phyloP scores from a whole-genome alignment of 1,140 invertebrate species.

The Brachystomella parvula region DNA sequence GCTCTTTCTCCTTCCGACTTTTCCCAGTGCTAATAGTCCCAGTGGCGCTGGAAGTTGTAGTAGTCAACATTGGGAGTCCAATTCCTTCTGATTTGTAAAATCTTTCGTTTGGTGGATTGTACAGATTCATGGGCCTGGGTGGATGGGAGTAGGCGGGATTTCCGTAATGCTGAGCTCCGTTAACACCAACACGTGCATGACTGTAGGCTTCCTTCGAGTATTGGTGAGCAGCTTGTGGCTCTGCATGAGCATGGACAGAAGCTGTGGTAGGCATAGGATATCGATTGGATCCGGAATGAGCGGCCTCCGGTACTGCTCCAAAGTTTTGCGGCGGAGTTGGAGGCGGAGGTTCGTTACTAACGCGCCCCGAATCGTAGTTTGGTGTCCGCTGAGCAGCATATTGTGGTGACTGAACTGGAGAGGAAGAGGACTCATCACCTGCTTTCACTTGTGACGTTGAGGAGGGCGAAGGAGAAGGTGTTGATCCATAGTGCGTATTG shows the following conservation, averaged over 20 bases:
- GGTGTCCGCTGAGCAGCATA: neutral
- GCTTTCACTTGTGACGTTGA: neutral
- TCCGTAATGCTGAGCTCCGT: conserved; percentile 5
- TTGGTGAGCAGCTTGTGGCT: conserved; percentile 18
- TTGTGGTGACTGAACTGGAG: conserved; percentile 3
- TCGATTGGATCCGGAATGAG: neutral
- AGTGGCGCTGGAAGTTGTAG: neutral
- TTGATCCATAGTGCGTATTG: neutral
- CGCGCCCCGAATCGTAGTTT: neutral
- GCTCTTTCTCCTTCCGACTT: neutral
- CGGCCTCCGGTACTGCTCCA: neutral
- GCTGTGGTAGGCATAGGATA: neutral
- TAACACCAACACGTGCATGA: neutral
- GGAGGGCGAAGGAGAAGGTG: neutral
- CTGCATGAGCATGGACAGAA: neutral
- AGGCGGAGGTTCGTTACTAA: neutral
- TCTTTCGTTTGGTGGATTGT: conserved; percentile 13
- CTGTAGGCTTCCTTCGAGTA: neutral
- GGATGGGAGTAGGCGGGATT: conserved; percentile 8
- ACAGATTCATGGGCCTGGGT: conserved; percentile 29
- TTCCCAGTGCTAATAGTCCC: neutral
- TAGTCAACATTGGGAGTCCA: neutral
- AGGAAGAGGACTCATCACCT: neutral
- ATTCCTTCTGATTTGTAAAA: conserved; percentile 2
- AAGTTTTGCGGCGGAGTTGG: conserved; percentile 5